Conservation (phyloP, 2,113 vertebrate species). For the Onychorhynchus coronatus region DNA sequence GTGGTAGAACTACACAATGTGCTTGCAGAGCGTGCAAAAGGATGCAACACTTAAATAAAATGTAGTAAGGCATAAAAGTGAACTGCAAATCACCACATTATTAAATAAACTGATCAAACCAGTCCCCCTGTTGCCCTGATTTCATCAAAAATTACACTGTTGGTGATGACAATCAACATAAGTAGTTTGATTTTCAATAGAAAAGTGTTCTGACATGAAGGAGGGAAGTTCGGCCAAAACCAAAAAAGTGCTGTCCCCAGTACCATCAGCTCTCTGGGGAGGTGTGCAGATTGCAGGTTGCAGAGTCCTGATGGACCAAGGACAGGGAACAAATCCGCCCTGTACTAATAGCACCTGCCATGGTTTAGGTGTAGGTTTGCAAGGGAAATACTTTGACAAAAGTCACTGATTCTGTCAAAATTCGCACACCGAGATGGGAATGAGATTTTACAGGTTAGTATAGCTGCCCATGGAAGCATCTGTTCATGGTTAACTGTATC, state of each 20-base stretch:
- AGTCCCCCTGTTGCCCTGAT: background rate
- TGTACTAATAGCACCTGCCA: background rate
- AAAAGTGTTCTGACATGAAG: background rate
- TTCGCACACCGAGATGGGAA: background rate
- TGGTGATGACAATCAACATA: background rate
- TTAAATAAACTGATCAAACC: background rate
- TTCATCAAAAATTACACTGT: background rate
- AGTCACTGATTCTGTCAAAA: background rate
- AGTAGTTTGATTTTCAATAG: background rate
- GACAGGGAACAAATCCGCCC: background rate
- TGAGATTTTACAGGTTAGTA: background rate
- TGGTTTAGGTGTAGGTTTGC: background rate
- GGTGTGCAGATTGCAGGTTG: background rate
- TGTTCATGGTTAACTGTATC: fast-evolving
- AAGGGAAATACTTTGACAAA: background rate
- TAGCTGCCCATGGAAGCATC: fast-evolving
- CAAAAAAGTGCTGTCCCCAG: background rate
- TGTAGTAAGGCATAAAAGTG: background rate
- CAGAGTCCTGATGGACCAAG: background rate
- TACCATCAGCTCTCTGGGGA: background rate
- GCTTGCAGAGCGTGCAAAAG: background rate
- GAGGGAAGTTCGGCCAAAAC: background rate
- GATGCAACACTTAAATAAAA: background rate
- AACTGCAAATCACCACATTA: background rate
- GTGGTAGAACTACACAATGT: background rate